Conservation (phyloP, 2,797 vertebrate species). For the Cossypha caffra region DNA sequence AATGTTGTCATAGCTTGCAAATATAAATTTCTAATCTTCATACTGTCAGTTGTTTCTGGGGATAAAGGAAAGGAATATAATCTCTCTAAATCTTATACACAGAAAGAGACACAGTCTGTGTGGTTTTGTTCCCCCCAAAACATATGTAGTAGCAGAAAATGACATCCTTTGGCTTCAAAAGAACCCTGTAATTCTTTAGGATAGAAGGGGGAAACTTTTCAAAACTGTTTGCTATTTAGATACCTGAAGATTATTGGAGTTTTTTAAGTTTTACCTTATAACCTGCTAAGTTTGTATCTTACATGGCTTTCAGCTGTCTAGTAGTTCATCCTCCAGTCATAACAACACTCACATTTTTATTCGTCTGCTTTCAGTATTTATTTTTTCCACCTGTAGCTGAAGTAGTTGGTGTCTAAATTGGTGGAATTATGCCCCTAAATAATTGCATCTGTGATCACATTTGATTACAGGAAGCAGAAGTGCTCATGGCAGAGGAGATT, state of each 20-base stretch:
- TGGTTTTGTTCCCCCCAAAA: not conserved
- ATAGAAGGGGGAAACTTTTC: not conserved
- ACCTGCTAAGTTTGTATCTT: not conserved
- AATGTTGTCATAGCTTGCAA: not conserved
- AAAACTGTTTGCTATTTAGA: not conserved
- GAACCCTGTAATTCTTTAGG: not conserved
- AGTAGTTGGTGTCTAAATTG: constrained; percentile 6
- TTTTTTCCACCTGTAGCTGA: constrained; percentile 2
- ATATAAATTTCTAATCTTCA: not conserved
- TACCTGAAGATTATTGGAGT: not conserved
- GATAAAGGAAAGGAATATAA: not conserved
- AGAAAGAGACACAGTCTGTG: not conserved
- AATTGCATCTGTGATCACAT: constrained; percentile 38
- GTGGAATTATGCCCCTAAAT: constrained; percentile 39
- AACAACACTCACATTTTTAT: not conserved
- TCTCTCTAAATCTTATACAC: not conserved
- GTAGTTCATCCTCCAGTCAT: not conserved
- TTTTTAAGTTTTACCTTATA: not conserved
- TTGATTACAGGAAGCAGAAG: constrained; percentile 43
- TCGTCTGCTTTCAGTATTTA: not conserved
- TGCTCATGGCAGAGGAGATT: not conserved
- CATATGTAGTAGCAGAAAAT: not conserved
- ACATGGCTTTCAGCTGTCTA: not conserved
- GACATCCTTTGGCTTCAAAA: not conserved
- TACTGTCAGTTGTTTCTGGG: not conserved